Conservation (phyloP, 2,888 invertebrate species). For the Plebejus melissa region DNA sequence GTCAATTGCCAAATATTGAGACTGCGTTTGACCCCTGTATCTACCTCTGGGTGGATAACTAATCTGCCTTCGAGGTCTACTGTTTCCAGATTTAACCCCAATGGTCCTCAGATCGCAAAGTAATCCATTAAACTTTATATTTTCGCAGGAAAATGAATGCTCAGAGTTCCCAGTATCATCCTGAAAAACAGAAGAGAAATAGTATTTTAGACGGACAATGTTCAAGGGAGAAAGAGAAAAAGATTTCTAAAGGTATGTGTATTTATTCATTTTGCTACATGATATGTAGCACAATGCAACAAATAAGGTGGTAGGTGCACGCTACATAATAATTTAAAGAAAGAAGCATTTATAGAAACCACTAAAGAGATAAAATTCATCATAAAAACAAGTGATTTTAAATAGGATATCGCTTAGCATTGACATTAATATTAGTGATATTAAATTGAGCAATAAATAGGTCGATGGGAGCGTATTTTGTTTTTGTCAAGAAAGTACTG, state of each 20-base stretch:
- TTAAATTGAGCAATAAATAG: constrained; percentile 54
- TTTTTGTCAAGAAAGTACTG: not conserved
- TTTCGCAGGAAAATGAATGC: not conserved
- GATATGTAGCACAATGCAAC: not conserved
- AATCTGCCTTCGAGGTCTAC: constrained; percentile 50
- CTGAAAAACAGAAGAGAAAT: constrained; percentile 1
- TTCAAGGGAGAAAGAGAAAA: not conserved
- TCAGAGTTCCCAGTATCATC: not conserved
- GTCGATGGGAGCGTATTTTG: constrained; percentile 51
- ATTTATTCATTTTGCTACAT: not conserved
- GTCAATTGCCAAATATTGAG: constrained; percentile 85
- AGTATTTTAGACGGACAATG: not conserved
- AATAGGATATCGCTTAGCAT: constrained; percentile 38
- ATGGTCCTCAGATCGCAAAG: not conserved
- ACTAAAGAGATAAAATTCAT: not conserved
- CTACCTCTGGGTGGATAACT: constrained; percentile 58
- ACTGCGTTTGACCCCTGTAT: constrained; percentile 89
- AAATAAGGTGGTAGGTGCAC: not conserved
- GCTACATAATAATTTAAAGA: not conserved
- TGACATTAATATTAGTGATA: constrained; percentile 46
- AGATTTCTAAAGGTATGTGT: not conserved
- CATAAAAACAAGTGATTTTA: not conserved
- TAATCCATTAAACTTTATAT: not conserved
- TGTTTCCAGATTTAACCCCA: constrained; percentile 28
- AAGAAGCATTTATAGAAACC: not conserved